These are phyloP conservation scores for Xylocopa sonorina DNA, from an alignment of 1,140 invertebrate genomes.

Conservation along the genomic window DNA sequence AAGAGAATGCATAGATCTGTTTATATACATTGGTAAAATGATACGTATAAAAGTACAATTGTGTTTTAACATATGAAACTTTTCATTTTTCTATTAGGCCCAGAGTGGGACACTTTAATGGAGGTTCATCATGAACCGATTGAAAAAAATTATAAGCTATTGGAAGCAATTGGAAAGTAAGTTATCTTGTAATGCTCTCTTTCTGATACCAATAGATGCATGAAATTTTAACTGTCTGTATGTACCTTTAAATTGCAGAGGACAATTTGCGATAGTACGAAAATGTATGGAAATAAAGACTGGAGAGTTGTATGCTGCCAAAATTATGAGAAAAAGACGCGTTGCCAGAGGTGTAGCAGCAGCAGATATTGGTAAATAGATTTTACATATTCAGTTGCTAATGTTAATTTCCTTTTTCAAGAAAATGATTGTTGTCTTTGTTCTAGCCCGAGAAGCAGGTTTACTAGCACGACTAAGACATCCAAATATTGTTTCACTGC, in stretches of 20 bases:
- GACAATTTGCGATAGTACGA: constrained; percentile 88
- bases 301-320: constrained; percentile 86
- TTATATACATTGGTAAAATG: background rate
- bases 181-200: constrained; percentile 53
- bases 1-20: background rate
- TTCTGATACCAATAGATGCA: background rate
- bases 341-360: constrained; percentile 83
- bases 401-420: background rate
- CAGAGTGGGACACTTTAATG: constrained; percentile 81
- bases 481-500: constrained; percentile 84
- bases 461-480: constrained; percentile 84
- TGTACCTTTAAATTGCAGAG: constrained; percentile 80
- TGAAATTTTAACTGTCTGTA: background rate
- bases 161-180: constrained; percentile 86
- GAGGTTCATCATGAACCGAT: constrained; percentile 84
- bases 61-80: constrained; percentile 6
- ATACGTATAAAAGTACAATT: background rate
- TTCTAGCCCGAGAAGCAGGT: constrained; percentile 84
- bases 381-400: constrained; percentile 1
- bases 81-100: constrained; percentile 67
- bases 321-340: constrained; percentile 87
- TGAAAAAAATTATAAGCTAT: constrained; percentile 83
- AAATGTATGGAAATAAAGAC: constrained; percentile 84
- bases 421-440: background rate
- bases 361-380: constrained; percentile 81